Percentiles rank a stretch among this genome's conserved stretches.
phyloP scores from a whole-genome alignment of 1,140 invertebrate species.

The Gonioctena quinquepunctata region DNA sequence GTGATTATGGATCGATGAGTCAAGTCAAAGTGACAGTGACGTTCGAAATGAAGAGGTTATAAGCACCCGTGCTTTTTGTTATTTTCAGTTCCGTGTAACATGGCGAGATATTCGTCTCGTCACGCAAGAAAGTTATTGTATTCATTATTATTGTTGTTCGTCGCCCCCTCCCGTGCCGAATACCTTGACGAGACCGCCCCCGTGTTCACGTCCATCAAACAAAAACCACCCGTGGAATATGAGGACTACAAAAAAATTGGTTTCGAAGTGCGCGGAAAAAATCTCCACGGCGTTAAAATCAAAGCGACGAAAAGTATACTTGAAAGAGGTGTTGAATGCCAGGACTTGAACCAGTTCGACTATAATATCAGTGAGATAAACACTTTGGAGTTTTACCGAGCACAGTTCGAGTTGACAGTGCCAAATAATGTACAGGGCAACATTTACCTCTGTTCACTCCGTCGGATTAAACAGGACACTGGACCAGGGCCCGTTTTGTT shows the following conservation, averaged over 20 bases:
- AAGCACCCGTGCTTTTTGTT: slow-evolving; percentile 33
- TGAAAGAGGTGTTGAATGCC: slow-evolving; percentile 35
- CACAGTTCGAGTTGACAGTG: slow-evolving; percentile 38
- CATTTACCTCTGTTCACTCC: slow-evolving; percentile 43
- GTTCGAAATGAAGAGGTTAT: slow-evolving; percentile 30
- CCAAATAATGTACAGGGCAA: slow-evolving; percentile 38
- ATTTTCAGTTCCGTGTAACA: slow-evolving; percentile 45
- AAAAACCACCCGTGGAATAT: slow-evolving; percentile 29
- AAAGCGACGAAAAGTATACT: slow-evolving; percentile 40
- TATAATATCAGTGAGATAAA: slow-evolving; percentile 41
- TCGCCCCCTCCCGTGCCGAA: not conserved
- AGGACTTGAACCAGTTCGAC: slow-evolving; percentile 27
- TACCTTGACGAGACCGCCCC: slow-evolving; percentile 20
- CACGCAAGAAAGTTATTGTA: slow-evolving; percentile 23
- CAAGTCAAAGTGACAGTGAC: slow-evolving; percentile 1
- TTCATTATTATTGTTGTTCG: slow-evolving; percentile 28
- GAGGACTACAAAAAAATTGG: slow-evolving; percentile 36
- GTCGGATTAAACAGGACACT: slow-evolving; percentile 22
- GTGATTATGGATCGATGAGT: not conserved
- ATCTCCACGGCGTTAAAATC: slow-evolving; percentile 44
- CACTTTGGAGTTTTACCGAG: slow-evolving; percentile 26
- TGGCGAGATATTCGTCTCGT: slow-evolving; percentile 44
- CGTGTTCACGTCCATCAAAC: slow-evolving; percentile 30
- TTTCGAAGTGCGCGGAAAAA: slow-evolving; percentile 47
- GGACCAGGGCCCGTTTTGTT: slow-evolving; percentile 22